Percentiles rank a stretch among this genome's conserved stretches.
Conservation (phyloP, 2,888 invertebrate species). For the Petrolisthes cinctipes region DNA sequence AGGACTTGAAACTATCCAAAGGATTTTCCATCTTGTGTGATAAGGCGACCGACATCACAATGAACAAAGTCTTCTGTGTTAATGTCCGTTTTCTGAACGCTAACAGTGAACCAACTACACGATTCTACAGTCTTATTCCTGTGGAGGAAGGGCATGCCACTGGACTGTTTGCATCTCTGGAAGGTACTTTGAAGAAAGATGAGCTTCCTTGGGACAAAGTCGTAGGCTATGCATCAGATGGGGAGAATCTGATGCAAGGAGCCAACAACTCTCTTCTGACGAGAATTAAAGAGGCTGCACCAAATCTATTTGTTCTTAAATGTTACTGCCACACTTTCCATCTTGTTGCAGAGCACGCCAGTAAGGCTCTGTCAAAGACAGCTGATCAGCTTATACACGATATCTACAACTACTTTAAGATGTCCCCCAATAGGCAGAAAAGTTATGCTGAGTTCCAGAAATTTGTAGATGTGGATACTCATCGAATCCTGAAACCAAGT, state of each 20-base stretch:
- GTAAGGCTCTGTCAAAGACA: constrained; percentile 39
- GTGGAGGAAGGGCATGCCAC: constrained; percentile 35
- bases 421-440: constrained; percentile 30
- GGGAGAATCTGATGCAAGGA: constrained; percentile 46
- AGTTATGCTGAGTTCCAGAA: constrained; percentile 27
- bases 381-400: constrained; percentile 37
- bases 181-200: constrained; percentile 36
- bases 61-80: constrained; percentile 23
- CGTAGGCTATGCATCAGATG: constrained; percentile 39
- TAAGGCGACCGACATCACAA: constrained; percentile 25
- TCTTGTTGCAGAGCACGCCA: constrained; percentile 38
- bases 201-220: constrained; percentile 34
- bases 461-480: constrained; percentile 37
- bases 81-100: constrained; percentile 19
- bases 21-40: constrained; percentile 30
- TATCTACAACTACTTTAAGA: constrained; percentile 37
- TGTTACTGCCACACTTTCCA: constrained; percentile 41
- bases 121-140: constrained; percentile 34
- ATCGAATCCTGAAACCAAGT: constrained; percentile 31
- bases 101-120: constrained; percentile 24
- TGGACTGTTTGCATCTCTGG: constrained; percentile 41
- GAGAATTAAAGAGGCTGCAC: constrained; percentile 34
- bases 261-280: constrained; percentile 40
- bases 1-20: not conserved
- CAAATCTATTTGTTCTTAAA: constrained; percentile 29